Base-by-base conservation (phyloP, 2,797 vertebrate genomes). In the Cirrhinus molitorella region DNA sequence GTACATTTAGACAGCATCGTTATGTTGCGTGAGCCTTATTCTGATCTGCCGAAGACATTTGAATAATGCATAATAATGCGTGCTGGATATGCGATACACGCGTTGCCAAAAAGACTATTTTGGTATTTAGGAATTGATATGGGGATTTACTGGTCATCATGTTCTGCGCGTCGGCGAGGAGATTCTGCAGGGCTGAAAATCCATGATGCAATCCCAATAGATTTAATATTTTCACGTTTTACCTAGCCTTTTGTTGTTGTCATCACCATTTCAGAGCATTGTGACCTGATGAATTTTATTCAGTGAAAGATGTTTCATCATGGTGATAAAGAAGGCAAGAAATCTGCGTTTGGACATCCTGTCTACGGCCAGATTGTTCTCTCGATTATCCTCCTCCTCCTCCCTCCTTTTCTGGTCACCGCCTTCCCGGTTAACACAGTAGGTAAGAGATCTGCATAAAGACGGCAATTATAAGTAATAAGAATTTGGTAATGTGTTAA, bases 291-390 rank as follows among this genome's bases (percentile, higher is more conserved):
- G 88, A 73, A 53, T 87, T 78, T 59, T 74, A 84, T 77, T 57
- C 73, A 40, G 37, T 90, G 87, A 88, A 88, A 88, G 84, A 91
- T 91, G 90, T 67, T 80, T 90, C 86, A 89, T 74, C 81, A 91
- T 91, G 89, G 80, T 80, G 84, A 78, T 74, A 88, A 79, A 75
- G 84, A 85, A 86, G 81, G 21, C 82, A 87, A 90, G 83, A 83
- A 85, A 82, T 81, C 83, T 86, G 79, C 68, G 63, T 81, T 85
- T 87, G 72, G 73, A 85, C 83, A 85, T 85, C 82, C 83, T 66
- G 55, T 86, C 74, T 80, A 66, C 83, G 74, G 84, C 4, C 87
- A 85, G 74, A 83, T 88, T 59, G 63, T 88, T 61, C 34, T 83
- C 40, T 71, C 65, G 2, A 37, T 88, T 72, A 80, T 89, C 66